A percentile compares a stretch with the other conserved stretches of the same genome.
These are phyloP conservation scores for Ornithoptera priamus DNA, from an alignment of 2,888 invertebrate genomes.

Conservation along the genomic window DNA sequence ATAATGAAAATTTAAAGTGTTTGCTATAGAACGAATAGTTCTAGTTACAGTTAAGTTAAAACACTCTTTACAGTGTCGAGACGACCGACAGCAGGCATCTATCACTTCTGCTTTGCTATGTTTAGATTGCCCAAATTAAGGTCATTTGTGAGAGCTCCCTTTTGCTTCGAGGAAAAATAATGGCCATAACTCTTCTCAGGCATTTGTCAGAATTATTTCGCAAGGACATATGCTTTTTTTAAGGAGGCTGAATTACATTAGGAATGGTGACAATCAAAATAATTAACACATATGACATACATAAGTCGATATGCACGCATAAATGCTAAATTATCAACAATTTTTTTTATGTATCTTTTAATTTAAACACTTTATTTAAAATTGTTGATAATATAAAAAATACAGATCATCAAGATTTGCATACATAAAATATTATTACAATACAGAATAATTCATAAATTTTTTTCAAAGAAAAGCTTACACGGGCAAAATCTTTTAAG, in stretches of 20 bases:
- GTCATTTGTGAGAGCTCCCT: constrained; percentile 50
- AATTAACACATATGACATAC: neutral
- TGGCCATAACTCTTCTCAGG: constrained; percentile 55
- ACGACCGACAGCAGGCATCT: constrained; percentile 50
- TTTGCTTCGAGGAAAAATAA: constrained; percentile 60
- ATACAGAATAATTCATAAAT: too few relatives aligned
- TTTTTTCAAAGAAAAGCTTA: too few relatives aligned
- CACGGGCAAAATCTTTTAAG: too few relatives aligned
- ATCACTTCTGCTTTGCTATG: constrained; percentile 57
- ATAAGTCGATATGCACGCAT: neutral
- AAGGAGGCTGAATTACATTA: neutral
- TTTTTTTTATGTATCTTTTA: too few relatives aligned
- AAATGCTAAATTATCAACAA: too few relatives aligned
- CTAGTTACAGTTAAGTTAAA: constrained; percentile 48
- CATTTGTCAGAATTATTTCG: constrained; percentile 37
- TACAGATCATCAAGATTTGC: too few relatives aligned
- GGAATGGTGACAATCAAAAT: neutral
- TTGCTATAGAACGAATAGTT: too few relatives aligned
- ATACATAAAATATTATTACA: too few relatives aligned
- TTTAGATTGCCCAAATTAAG: constrained; percentile 71
- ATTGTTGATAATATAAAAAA: too few relatives aligned
- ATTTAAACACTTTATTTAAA: too few relatives aligned
- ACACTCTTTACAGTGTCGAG: constrained; percentile 63
- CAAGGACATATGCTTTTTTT: constrained; percentile 27
- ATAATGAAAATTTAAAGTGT: too few relatives aligned